phyloP scores from a whole-genome alignment of 2,888 invertebrate species.

The Reticulitermes lucifugus region DNA sequence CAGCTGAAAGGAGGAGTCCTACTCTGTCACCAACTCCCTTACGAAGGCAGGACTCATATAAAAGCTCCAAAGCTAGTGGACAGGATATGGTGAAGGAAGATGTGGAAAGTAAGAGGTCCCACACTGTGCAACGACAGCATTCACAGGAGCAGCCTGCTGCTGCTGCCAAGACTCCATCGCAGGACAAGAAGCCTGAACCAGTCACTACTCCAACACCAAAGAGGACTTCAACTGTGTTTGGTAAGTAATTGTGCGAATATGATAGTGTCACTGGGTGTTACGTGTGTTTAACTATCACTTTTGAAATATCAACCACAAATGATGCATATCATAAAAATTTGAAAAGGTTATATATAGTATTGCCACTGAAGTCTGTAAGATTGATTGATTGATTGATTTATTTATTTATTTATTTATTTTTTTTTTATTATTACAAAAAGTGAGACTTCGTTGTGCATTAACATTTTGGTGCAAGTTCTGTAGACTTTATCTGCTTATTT shows the following conservation, averaged over 20 bases:
- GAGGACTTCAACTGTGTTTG: constrained; percentile 87
- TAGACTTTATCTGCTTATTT: background rate
- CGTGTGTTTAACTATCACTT: background rate
- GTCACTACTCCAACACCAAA: constrained; percentile 75
- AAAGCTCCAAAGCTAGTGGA: constrained; percentile 19
- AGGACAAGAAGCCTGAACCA: constrained; percentile 63
- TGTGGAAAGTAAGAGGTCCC: constrained; percentile 55
- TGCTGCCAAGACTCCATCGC: constrained; percentile 56
- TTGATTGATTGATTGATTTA: no score
- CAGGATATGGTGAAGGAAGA: constrained; percentile 59
- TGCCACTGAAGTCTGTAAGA: no score
- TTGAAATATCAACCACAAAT: no score
- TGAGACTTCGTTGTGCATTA: no score
- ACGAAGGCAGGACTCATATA: constrained; percentile 57
- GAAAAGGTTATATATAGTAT: no score
- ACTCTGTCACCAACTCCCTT: constrained; percentile 76
- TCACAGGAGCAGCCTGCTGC: constrained; percentile 62
- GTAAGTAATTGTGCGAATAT: constrained; percentile 62
- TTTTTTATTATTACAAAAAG: no score
- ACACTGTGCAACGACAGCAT: constrained; percentile 65
- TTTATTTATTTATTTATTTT: no score
- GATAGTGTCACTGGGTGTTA: background rate
- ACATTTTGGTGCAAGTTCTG: background rate
- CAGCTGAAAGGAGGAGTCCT: constrained; percentile 38
- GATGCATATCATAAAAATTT: no score